A percentile compares a stretch with the other conserved stretches of the same genome.
Evolutionary conservation across 2,797 vertebrate species (phyloP).

Genomic region (Pangasius macronema): DNA sequence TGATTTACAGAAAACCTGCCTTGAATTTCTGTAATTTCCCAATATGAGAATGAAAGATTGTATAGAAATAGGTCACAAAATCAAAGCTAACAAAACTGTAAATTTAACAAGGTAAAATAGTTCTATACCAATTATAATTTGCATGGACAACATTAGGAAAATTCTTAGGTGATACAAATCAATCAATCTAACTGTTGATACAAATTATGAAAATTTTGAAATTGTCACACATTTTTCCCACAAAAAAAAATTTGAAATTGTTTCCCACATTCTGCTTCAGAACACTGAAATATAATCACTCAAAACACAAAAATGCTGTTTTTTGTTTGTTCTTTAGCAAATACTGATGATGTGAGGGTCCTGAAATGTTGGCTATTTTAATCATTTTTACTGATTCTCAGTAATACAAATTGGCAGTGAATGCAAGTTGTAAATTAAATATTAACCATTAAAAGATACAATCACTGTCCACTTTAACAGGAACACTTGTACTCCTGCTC

Average conservation of each 20-base stretch:
- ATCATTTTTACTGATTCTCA: not conserved
- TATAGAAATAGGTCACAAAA: not conserved
- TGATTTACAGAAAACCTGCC: constrained; percentile 24
- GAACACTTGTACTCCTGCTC: not conserved
- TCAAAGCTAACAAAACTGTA: not conserved
- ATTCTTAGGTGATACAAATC: not conserved
- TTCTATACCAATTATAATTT: constrained; percentile 11
- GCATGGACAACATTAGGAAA: constrained; percentile 16
- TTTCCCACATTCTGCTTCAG: constrained; percentile 22
- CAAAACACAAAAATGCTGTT: not conserved
- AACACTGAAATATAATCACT: constrained; percentile 30
- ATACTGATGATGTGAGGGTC: not conserved
- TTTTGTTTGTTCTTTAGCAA: not conserved
- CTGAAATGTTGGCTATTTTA: not conserved
- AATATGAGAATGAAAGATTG: not conserved
- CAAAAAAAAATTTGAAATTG: too few species aligned
- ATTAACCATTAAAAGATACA: not conserved
- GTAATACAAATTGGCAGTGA: not conserved
- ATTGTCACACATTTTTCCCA: too few species aligned
- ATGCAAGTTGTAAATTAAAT: not conserved
- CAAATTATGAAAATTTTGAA: not conserved
- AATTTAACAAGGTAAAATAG: not conserved
- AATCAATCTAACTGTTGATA: constrained; percentile 3
- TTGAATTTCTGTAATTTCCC: constrained; percentile 20
- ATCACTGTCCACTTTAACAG: not conserved